phyloP scores from a whole-genome alignment of 2,888 invertebrate species.

The Scaptomyza reducta region DNA sequence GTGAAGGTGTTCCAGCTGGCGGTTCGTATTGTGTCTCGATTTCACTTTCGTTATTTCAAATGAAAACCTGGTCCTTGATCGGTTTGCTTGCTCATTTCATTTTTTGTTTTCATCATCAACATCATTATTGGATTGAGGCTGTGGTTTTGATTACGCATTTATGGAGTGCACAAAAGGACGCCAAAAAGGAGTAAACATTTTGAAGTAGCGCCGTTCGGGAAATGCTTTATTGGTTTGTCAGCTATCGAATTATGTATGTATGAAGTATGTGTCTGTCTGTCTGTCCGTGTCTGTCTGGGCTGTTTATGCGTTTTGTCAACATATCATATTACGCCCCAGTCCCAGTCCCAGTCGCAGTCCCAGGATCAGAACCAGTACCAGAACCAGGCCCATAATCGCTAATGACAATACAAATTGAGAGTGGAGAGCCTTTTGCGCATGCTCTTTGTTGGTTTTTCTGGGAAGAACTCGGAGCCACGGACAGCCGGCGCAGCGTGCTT shows the following conservation, averaged over 20 bases:
- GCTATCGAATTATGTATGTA: constrained; percentile 47
- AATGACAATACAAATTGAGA: constrained; percentile 77
- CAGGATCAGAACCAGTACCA: constrained; percentile 33
- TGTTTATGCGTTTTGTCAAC: constrained; percentile 72
- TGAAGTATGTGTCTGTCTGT: too few species aligned
- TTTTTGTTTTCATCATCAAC: constrained; percentile 28
- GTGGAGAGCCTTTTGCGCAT: constrained; percentile 35
- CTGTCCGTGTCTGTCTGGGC: neutral
- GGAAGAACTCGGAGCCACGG: constrained; percentile 44
- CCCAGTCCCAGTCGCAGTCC: constrained; percentile 23
- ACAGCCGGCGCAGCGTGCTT: constrained; percentile 64
- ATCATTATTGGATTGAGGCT: constrained; percentile 28
- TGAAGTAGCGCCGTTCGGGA: constrained; percentile 77
- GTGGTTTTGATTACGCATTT: constrained; percentile 77
- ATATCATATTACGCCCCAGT: constrained; percentile 71
- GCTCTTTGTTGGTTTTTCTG: constrained; percentile 66
- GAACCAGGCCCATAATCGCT: constrained; percentile 66
- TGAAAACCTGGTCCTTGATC: constrained; percentile 63
- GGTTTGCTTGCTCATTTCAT: constrained; percentile 20
- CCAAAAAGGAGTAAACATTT: constrained; percentile 75
- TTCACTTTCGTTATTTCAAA: constrained; percentile 78
- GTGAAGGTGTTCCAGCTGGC: constrained; percentile 79
- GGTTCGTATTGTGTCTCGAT: constrained; percentile 67
- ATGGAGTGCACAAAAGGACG: constrained; percentile 54
- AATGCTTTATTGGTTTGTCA: constrained; percentile 77